Percentiles rank a stretch among this genome's conserved stretches.
phyloP scores from a whole-genome alignment of 2,797 vertebrate genomes.

The Sus cebifrons region DNA sequence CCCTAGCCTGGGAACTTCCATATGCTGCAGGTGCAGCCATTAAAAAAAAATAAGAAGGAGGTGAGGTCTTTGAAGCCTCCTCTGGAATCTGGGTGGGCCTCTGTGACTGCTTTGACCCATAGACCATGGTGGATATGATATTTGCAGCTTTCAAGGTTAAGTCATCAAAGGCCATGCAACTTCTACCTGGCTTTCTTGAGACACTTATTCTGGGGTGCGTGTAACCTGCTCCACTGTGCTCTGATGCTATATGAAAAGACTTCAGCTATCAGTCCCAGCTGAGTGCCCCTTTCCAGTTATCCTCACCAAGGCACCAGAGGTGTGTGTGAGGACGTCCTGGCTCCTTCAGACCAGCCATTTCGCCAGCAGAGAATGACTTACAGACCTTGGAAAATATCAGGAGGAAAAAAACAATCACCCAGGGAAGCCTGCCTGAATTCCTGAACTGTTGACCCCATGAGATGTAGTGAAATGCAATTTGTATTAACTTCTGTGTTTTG shows the following conservation, averaged over 20 bases:
- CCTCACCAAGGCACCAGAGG: neutral
- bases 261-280: neutral
- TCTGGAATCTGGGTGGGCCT: neutral
- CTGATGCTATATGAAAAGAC: neutral
- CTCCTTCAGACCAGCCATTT: neutral
- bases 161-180: neutral
- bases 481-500: neutral
- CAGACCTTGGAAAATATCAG: neutral
- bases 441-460: neutral
- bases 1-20: no score
- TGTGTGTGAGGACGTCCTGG: neutral
- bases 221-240: fast-evolving
- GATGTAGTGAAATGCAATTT: neutral
- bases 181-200: neutral
- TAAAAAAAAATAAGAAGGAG: neutral
- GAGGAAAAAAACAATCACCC: neutral
- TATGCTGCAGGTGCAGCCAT: no score
- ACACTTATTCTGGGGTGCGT: neutral
- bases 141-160: neutral
- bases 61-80: neutral
- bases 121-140: neutral
- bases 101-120: neutral
- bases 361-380: neutral
- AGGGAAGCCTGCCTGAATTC: neutral
- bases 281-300: neutral